phyloP scores from a whole-genome alignment of 2,797 vertebrate species.

The Cetoscarus ocellatus region DNA sequence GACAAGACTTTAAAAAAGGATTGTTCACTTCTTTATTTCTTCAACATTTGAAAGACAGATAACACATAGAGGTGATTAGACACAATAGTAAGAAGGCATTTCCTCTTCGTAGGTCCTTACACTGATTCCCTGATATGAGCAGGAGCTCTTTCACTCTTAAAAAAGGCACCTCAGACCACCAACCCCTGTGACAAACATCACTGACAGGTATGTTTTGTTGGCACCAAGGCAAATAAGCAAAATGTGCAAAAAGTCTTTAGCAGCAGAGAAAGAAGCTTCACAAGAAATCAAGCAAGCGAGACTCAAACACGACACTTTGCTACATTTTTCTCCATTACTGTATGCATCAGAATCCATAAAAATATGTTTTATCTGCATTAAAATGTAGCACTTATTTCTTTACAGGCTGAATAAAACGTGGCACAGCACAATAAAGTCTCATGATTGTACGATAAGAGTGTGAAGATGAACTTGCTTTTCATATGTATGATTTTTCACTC shows the following conservation, averaged over 20 bases:
- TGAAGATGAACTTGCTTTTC: slow-evolving; percentile 12
- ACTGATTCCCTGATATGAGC: slow-evolving; percentile 69
- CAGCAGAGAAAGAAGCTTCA: slow-evolving; percentile 58
- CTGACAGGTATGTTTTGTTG: slow-evolving; percentile 48
- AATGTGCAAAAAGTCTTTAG: slow-evolving; percentile 65
- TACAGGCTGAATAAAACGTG: slow-evolving; percentile 51
- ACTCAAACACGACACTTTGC: slow-evolving; percentile 37
- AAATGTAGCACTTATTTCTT: slow-evolving; percentile 60
- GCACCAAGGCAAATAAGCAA: slow-evolving; percentile 60
- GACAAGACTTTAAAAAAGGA: slow-evolving; percentile 43
- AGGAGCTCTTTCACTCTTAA: slow-evolving; percentile 45
- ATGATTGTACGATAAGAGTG: slow-evolving; percentile 16
- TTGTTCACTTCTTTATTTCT: slow-evolving; percentile 71
- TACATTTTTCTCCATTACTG: slow-evolving; percentile 72
- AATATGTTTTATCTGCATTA: slow-evolving; percentile 85
- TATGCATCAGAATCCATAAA: slow-evolving; percentile 91
- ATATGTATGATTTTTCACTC: slow-evolving; percentile 32
- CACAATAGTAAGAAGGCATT: slow-evolving; percentile 49
- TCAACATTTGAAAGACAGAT: slow-evolving; percentile 45
- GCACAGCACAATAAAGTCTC: slow-evolving; percentile 27
- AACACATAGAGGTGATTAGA: slow-evolving; percentile 48
- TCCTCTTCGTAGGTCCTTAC: slow-evolving; percentile 48
- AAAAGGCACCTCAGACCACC: slow-evolving; percentile 65
- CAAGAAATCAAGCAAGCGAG: slow-evolving; percentile 39
- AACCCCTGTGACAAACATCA: slow-evolving; percentile 38